phyloP scores from a whole-genome alignment of 2,113 vertebrate species.

The Syngnathus typhle region DNA sequence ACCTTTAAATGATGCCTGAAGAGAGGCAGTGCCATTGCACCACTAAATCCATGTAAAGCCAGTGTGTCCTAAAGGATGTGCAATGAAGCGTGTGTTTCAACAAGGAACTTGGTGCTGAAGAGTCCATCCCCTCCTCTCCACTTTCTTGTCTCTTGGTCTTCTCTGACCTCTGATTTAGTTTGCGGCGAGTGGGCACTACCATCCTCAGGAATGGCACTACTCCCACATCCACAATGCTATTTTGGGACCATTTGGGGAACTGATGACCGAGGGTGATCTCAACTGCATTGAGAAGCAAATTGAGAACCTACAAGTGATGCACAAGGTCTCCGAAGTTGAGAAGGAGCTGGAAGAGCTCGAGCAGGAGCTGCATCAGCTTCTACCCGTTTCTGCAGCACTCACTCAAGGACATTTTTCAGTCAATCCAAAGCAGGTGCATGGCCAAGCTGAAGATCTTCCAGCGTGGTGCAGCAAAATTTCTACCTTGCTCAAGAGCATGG shows the following conservation, averaged over 20 bases:
- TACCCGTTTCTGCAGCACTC: conserved; percentile 72
- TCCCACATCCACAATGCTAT: conserved; percentile 76
- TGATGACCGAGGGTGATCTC: conserved; percentile 86
- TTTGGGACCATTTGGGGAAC: conserved; percentile 83
- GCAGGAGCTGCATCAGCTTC: conserved; percentile 77
- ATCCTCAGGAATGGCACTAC: conserved; percentile 80
- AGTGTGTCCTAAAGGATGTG: conserved; percentile 67
- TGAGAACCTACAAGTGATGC: conserved; percentile 91
- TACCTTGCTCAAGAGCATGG: conserved; percentile 77
- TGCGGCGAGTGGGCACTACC: conserved; percentile 76
- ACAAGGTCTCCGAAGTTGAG: conserved; percentile 81
- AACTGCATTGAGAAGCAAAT: conserved; percentile 88
- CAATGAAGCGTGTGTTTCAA: conserved; percentile 57
- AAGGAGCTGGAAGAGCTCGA: conserved; percentile 77
- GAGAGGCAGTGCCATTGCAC: conserved; percentile 80
- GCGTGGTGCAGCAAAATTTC: conserved; percentile 82
- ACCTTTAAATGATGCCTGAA: conserved; percentile 24
- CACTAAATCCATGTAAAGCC: conserved; percentile 83
- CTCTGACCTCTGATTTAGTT: conserved; percentile 81
- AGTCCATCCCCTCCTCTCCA: conserved; percentile 65
- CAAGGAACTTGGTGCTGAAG: conserved; percentile 68
- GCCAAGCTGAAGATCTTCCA: conserved; percentile 77
- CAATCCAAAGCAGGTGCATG: conserved; percentile 80
- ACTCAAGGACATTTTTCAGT: conserved; percentile 75
- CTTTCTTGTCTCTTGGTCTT: conserved; percentile 64